Base-by-base conservation (phyloP, 2,888 invertebrate species). In the Amiota minor region DNA sequence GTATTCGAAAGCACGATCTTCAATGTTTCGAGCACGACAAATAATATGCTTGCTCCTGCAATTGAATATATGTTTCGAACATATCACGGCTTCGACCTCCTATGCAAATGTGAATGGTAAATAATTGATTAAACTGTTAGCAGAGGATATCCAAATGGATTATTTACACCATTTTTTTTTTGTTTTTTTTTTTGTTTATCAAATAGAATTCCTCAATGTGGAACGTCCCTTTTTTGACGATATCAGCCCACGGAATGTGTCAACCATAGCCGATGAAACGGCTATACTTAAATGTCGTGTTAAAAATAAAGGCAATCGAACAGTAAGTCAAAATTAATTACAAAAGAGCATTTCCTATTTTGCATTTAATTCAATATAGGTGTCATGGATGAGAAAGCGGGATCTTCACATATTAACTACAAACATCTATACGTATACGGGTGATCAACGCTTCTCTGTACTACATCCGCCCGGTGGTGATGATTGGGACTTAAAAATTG, bases 401-500 rank as follows among this genome's bases (percentile, higher is more conserved):
- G 90, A 90, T 77, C 92, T 96, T 45, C 96, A 96, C 90, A 96
- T 97, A 88, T 91, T 97, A 77, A 96, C 96, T 0, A 94, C 94
- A 14, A 93, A 95, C 86, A 94, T 95, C 83, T 94, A 95, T 90
- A 96, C 96, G 49, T 97, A 96, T 90, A 96, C 96, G 1, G 96
- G 96, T 0, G 97, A 97, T 89, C 95, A 93, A 18, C 90, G 97
- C 83, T 97, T 97, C 91, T 94, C 95, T 83, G 95, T 96, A 1
- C 91, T 95, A 20, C 96, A 96, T 89, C 94, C 95, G 0, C 95
- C 95, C 79, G 93, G 93, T 10, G 94, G 94, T 23, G 95, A 96
- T 88, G 96, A 96, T 89, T 96, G 96, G 96, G 95, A 95, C 89
- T 92, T 97, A 79, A 93, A 93, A 89, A 93, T 97, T 78, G 94